These are phyloP conservation scores for Reinhardtius hippoglossoides DNA, from an alignment of 2,113 vertebrate species.

Conservation along the genomic window DNA sequence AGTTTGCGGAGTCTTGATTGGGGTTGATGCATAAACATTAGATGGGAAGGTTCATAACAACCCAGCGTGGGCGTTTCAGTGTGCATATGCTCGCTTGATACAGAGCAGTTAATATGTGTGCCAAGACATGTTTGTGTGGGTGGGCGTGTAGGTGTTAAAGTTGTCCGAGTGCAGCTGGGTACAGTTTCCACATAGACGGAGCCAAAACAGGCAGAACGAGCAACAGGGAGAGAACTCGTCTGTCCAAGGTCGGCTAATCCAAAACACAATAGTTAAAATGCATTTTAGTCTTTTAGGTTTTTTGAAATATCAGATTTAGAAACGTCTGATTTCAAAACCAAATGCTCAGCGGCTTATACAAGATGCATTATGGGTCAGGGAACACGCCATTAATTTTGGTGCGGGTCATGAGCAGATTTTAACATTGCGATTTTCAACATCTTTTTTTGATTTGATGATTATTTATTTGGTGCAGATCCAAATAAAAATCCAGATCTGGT, in stretches of 20 bases:
- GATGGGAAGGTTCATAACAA: constrained; percentile 66
- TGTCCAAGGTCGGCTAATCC: constrained; percentile 23
- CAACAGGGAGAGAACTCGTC: constrained; percentile 26
- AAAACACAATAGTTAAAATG: not conserved
- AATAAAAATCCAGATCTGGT: no score
- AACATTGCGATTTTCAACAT: no score
- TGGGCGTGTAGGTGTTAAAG: constrained; percentile 73
- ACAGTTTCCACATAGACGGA: constrained; percentile 48
- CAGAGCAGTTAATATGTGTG: constrained; percentile 66
- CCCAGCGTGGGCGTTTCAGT: constrained; percentile 66
- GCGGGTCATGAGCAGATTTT: no score
- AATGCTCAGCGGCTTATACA: no score
- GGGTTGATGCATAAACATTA: constrained; percentile 79
- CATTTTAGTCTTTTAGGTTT: not conserved
- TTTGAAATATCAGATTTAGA: not conserved
- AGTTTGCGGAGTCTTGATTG: constrained; percentile 55
- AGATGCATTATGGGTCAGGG: no score
- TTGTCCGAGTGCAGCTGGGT: constrained; percentile 66
- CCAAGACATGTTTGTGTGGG: constrained; percentile 79
- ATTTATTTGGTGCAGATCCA: no score
- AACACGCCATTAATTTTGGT: no score
- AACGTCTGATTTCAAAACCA: not conserved
- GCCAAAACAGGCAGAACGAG: constrained; percentile 35
- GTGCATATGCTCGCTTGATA: constrained; percentile 72
- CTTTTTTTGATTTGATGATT: no score